Evolutionary conservation across 2,113 vertebrate genomes (phyloP).

Genomic region (Thermophis baileyi): DNA sequence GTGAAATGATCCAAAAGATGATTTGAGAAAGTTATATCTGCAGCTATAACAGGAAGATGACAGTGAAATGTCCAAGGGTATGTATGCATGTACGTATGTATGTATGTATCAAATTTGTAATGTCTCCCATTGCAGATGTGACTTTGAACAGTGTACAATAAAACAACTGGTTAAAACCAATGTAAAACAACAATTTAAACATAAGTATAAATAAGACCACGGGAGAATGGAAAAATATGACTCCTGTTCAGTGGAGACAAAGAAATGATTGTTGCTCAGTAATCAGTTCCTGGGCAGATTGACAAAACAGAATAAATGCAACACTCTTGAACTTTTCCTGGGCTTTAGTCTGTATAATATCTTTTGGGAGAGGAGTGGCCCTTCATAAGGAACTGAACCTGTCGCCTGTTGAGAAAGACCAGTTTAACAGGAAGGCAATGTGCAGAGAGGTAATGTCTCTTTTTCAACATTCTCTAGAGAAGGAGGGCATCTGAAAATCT

Average conservation of each 20-base stretch:
- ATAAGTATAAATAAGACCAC: background rate
- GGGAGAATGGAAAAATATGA: background rate
- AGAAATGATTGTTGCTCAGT: background rate
- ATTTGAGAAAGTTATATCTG: conserved; percentile 36
- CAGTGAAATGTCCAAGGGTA: conserved; percentile 13
- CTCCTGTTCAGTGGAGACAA: background rate
- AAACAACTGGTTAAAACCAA: background rate
- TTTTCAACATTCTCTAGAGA: background rate
- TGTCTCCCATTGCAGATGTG: background rate
- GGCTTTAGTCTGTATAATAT: background rate
- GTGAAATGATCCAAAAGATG: conserved; percentile 43
- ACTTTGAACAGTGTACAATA: background rate
- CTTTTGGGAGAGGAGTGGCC: background rate
- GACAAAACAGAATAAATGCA: background rate
- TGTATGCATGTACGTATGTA: background rate
- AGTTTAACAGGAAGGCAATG: background rate
- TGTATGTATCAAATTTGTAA: background rate
- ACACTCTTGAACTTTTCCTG: background rate
- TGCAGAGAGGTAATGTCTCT: background rate
- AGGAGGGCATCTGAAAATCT: background rate
- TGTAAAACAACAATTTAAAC: background rate
- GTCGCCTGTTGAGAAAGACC: background rate
- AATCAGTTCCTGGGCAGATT: background rate
- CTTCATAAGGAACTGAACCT: background rate
- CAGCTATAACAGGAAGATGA: conserved; percentile 37